Percentiles rank a stretch among this genome's conserved stretches.
These are phyloP conservation scores for Plumapathes pennacea DNA, from an alignment of 92 coral and sea anemone species.

Conservation along the genomic window DNA sequence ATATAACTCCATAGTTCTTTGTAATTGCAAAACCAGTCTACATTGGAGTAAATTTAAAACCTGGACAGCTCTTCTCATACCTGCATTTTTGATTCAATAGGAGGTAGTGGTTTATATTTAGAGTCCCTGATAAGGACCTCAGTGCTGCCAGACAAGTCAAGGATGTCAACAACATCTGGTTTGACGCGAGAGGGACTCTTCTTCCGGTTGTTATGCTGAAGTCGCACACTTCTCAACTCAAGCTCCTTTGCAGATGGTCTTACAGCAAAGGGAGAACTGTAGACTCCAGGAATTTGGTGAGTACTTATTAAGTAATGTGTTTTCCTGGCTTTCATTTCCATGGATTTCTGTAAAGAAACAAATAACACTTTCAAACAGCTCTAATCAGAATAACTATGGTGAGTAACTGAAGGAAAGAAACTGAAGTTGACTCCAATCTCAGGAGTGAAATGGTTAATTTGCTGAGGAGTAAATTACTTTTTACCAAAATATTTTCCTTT, in stretches of 20 bases:
- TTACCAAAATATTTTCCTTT: too few relatives aligned
- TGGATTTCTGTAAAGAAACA: too few relatives aligned
- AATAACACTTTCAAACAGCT: too few relatives aligned
- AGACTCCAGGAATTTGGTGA: slow-evolving; percentile 88
- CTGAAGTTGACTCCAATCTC: too few relatives aligned
- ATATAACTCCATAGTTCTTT: too few relatives aligned
- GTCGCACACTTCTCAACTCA: slow-evolving; percentile 68
- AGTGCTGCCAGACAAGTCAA: slow-evolving; percentile 14
- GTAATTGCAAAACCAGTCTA: too few relatives aligned
- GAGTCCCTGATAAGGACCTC: slow-evolving; percentile 27
- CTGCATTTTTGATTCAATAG: slow-evolving; percentile 73
- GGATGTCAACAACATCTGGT: slow-evolving; percentile 50
- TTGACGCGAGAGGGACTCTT: slow-evolving; percentile 35
- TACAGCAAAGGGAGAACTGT: slow-evolving; percentile 73
- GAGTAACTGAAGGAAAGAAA: too few relatives aligned
- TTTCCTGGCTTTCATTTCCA: slow-evolving; percentile 65
- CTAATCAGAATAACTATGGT: too few relatives aligned
- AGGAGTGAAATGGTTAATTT: too few relatives aligned
- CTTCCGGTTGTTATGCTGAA: slow-evolving; percentile 50
- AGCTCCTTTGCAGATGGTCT: slow-evolving; percentile 66
- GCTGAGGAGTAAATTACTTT: too few relatives aligned
- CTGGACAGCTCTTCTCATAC: too few relatives aligned
- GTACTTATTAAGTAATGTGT: slow-evolving; percentile 90
- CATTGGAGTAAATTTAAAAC: too few relatives aligned
- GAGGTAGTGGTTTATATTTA: slow-evolving; percentile 73